phyloP scores from a whole-genome alignment of 1,140 invertebrate species.

The Luehdorfia chinensis region DNA sequence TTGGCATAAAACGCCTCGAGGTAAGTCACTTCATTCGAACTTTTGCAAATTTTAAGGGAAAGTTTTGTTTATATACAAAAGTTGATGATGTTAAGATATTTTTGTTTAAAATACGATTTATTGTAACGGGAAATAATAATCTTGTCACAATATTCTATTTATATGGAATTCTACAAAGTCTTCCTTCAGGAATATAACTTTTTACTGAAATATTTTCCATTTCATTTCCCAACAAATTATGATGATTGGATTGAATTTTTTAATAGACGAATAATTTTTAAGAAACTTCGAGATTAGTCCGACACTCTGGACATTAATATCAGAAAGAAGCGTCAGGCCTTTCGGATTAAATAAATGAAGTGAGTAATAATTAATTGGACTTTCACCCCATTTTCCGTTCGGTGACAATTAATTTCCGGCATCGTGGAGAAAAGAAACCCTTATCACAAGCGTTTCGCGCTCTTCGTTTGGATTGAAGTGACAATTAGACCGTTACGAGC shows the following conservation, averaged over 20 bases:
- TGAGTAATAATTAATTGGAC: conserved; percentile 76
- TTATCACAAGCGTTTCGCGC: conserved; percentile 63
- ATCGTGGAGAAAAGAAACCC: conserved; percentile 66
- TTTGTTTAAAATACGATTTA: conserved; percentile 37
- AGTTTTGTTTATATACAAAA: conserved; percentile 57
- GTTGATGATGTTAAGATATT: conserved; percentile 44
- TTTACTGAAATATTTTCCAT: too few species aligned
- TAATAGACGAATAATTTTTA: conserved; percentile 30
- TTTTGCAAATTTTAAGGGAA: conserved; percentile 59
- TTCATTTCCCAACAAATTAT: too few species aligned
- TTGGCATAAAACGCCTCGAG: conserved; percentile 47
- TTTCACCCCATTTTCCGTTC: conserved; percentile 75
- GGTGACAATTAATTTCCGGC: conserved; percentile 75
- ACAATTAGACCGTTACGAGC: conserved; percentile 44
- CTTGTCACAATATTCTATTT: conserved; percentile 22
- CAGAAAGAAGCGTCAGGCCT: conserved; percentile 51
- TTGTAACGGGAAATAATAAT: conserved; percentile 42
- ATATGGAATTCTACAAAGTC: not conserved
- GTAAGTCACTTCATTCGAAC: conserved; percentile 67
- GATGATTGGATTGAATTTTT: conserved; percentile 4
- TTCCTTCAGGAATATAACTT: not conserved
- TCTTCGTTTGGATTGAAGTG: conserved; percentile 46
- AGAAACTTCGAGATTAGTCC: conserved; percentile 36
- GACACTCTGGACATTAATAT: conserved; percentile 63
- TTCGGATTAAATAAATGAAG: conserved; percentile 74